Evolutionary conservation across 2,797 vertebrate species (phyloP).

Genomic region (Knipowitschia caucasica): DNA sequence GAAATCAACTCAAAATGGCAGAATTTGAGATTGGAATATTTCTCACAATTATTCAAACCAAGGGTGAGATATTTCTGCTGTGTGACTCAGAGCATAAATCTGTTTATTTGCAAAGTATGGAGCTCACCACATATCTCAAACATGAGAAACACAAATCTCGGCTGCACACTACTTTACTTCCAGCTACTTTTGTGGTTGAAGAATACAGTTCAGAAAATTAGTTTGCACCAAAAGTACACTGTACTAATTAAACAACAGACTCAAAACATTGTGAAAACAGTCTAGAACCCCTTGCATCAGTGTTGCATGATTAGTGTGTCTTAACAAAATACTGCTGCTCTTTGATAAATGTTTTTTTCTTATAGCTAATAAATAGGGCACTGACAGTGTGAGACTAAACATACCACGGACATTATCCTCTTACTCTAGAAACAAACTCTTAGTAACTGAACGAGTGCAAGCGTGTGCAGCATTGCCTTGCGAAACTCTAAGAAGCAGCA

Average conservation of each 20-base stretch:
- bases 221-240: conserved; percentile 39
- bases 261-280: conserved; percentile 6
- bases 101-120: background rate
- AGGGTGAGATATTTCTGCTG: conserved; percentile 28
- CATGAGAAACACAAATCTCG: conserved; percentile 47
- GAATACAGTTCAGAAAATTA: conserved; percentile 28
- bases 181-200: conserved; percentile 39
- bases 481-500: conserved; percentile 56
- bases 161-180: conserved; percentile 43
- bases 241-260: conserved; percentile 38
- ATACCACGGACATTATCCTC: conserved; percentile 19
- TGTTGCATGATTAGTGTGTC: conserved; percentile 20
- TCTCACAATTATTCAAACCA: background rate
- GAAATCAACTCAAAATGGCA: too few relatives aligned
- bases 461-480: conserved; percentile 50
- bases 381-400: conserved; percentile 35
- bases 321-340: conserved; percentile 19
- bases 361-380: conserved; percentile 23
- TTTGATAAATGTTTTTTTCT: conserved; percentile 14
- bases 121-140: conserved; percentile 3
- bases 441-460: conserved; percentile 33
- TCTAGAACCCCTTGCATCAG: conserved; percentile 18
- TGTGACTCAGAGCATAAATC: conserved; percentile 3
- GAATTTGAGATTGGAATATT: too few relatives aligned
- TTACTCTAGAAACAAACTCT: conserved; percentile 17